Percentiles rank a stretch among this genome's conserved stretches.
phyloP scores from a whole-genome alignment of 2,888 invertebrate genomes.

The Dugesia japonica region DNA sequence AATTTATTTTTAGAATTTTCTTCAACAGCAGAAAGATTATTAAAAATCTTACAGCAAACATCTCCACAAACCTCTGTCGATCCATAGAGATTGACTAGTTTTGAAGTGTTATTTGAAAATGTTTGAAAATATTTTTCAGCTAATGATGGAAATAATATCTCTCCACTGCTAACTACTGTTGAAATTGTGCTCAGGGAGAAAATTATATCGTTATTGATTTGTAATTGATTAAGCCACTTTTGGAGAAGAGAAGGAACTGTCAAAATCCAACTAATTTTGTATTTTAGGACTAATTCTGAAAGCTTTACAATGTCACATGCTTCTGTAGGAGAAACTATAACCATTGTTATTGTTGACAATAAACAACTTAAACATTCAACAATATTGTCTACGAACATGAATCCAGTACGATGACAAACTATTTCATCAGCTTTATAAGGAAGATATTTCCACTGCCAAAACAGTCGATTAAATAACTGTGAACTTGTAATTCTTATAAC shows the following conservation, averaged over 20 bases:
- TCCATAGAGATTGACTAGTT: conserved; percentile 68
- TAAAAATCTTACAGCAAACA: conserved; percentile 62
- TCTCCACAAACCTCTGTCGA: conserved; percentile 80
- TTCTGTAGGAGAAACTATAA: conserved; percentile 60
- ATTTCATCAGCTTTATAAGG: conserved; percentile 60
- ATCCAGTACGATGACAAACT: conserved; percentile 72
- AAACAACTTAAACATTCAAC: conserved; percentile 73
- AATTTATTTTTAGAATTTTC: conserved; percentile 20
- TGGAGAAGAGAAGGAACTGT: conserved; percentile 64
- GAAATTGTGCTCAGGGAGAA: background rate
- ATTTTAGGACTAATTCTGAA: conserved; percentile 56
- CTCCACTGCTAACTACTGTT: conserved; percentile 61
- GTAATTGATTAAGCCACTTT: conserved; percentile 6
- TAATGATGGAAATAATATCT: conserved; percentile 59
- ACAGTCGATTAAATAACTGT: conserved; percentile 54
- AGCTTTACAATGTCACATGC: conserved; percentile 66
- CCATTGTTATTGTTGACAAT: conserved; percentile 57
- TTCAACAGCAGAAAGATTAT: conserved; percentile 45
- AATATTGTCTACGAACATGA: conserved; percentile 76
- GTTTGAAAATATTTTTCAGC: conserved; percentile 61
- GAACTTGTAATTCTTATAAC: background rate
- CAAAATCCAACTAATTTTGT: conserved; percentile 47
- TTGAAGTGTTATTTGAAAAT: conserved; percentile 38
- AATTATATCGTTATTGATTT: background rate
- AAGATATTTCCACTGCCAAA: conserved; percentile 68